Percentiles rank a stretch among this genome's conserved stretches.
phyloP scores from a whole-genome alignment of 2,888 invertebrate genomes.

The Alviniconcha strummeri region DNA sequence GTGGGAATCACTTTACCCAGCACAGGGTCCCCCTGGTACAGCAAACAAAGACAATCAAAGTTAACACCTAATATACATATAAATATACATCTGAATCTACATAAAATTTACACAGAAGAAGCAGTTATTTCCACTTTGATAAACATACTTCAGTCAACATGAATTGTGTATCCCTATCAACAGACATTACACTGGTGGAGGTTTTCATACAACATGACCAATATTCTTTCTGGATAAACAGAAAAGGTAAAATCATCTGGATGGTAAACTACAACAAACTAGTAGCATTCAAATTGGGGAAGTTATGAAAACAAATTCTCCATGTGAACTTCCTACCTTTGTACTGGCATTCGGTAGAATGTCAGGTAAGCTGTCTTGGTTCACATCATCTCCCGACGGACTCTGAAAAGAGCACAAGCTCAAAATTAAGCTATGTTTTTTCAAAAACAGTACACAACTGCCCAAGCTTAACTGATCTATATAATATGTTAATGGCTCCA shows the following conservation, averaged over 20 bases:
- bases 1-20: slow-evolving; percentile 1
- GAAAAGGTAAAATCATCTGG: not conserved
- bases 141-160: not conserved
- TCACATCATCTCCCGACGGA: not conserved
- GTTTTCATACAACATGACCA: not conserved
- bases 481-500: no score
- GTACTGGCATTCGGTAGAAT: not conserved
- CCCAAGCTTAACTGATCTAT: no score
- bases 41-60: not conserved
- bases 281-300: not conserved
- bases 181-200: no score
- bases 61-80: not conserved
- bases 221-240: not conserved
- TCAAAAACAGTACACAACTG: not conserved
- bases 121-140: not conserved
- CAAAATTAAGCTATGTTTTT: not conserved
- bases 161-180: no score
- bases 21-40: not conserved
- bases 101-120: not conserved
- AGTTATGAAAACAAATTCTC: no score
- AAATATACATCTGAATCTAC: not conserved
- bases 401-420: not conserved
- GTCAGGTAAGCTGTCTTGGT: not conserved
- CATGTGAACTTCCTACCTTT: not conserved
- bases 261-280: not conserved